A percentile compares a stretch with the other conserved stretches of the same genome.
Evolutionary conservation across 2,888 invertebrate species (phyloP).

Genomic region (Dermolepida albohirtum): DNA sequence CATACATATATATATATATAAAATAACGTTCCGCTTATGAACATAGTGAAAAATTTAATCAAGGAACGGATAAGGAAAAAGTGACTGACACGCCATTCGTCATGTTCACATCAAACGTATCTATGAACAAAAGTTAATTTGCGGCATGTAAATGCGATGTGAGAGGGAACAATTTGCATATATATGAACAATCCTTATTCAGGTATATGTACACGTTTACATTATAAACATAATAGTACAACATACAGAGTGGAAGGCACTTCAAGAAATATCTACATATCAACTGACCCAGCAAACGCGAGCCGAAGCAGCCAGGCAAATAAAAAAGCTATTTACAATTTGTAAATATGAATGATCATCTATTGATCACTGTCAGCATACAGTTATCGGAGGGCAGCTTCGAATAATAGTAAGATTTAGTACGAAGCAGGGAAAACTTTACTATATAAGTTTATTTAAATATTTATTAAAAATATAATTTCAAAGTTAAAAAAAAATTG

Average conservation of each 20-base stretch:
- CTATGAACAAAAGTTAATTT: conserved; percentile 44
- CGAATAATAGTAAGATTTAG: background rate
- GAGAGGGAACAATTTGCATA: conserved; percentile 50
- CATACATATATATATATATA: conserved; percentile 1
- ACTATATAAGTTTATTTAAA: conserved; percentile 25
- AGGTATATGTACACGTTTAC: conserved; percentile 32
- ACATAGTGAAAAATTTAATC: conserved; percentile 10
- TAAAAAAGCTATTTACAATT: conserved; percentile 45
- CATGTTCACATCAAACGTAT: conserved; percentile 44
- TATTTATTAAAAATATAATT: conserved; percentile 30
- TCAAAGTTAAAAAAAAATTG: conserved; percentile 1
- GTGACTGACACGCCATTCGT: conserved; percentile 47
- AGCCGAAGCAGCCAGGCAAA: conserved; percentile 39
- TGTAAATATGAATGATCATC: conserved; percentile 45
- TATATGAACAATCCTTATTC: conserved; percentile 50
- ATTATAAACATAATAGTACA: background rate
- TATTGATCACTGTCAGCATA: conserved; percentile 50
- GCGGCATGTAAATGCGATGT: conserved; percentile 40
- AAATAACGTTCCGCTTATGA: conserved; percentile 6
- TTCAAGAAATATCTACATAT: conserved; percentile 42
- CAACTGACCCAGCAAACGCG: conserved; percentile 43
- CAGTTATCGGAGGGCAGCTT: conserved; percentile 31
- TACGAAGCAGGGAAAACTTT: background rate
- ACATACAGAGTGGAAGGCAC: conserved; percentile 19
- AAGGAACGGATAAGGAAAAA: conserved; percentile 40